These are phyloP conservation scores for Trachymyrmex septentrionalis DNA, from an alignment of 1,140 invertebrate species.

Conservation along the genomic window DNA sequence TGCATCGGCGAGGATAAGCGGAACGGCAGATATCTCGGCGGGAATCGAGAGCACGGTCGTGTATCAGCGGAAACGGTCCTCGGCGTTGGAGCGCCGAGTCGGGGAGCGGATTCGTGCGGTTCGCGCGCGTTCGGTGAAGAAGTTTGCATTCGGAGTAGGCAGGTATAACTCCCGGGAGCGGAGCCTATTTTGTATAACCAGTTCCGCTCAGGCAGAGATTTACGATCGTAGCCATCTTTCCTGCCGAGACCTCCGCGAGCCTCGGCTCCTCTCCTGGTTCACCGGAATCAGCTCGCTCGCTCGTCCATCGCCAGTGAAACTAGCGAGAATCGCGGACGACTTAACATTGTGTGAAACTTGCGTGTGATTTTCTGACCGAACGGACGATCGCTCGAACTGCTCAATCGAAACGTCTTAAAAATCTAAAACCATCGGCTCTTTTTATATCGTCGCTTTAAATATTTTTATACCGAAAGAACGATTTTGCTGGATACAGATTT, in stretches of 20 bases:
- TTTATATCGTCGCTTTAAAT: too few relatives aligned
- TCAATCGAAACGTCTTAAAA: constrained; percentile 36
- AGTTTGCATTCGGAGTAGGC: constrained; percentile 79
- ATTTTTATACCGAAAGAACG: not conserved
- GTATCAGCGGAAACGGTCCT: constrained; percentile 61
- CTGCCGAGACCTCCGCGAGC: constrained; percentile 51
- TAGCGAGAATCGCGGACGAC: constrained; percentile 41
- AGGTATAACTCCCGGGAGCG: constrained; percentile 79
- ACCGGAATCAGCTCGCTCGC: constrained; percentile 48
- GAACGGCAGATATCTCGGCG: constrained; percentile 45
- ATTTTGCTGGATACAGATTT: not conserved
- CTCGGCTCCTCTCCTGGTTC: constrained; percentile 40
- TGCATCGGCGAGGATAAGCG: constrained; percentile 38
- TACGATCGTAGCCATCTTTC: constrained; percentile 81
- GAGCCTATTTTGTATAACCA: constrained; percentile 85
- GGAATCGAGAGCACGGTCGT: constrained; percentile 62
- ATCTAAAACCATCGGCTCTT: too few relatives aligned
- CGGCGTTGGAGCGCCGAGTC: constrained; percentile 38
- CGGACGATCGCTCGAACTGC: not conserved
- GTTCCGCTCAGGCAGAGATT: constrained; percentile 82
- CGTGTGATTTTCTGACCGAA: constrained; percentile 21
- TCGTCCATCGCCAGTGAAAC: constrained; percentile 20
- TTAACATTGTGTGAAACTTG: constrained; percentile 46
- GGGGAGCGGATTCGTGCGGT: constrained; percentile 55
- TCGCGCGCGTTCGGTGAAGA: constrained; percentile 71